These are phyloP conservation scores for Bibio marci DNA, from an alignment of 2,888 invertebrate genomes.

Conservation along the genomic window DNA sequence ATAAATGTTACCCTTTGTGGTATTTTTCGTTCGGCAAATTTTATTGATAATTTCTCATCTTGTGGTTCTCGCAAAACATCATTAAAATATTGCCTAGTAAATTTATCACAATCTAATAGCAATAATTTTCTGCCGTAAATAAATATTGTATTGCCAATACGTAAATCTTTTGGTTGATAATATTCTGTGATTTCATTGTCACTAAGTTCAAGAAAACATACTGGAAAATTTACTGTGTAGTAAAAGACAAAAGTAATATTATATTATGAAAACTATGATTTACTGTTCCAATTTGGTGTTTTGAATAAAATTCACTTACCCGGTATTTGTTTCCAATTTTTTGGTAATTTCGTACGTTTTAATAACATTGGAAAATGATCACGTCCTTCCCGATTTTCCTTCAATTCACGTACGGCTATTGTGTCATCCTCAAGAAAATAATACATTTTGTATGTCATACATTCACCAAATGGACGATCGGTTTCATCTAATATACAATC, in stretches of 20 bases:
- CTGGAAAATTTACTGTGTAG: constrained; percentile 38
- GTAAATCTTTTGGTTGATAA: constrained; percentile 60
- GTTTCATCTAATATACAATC: constrained; percentile 51
- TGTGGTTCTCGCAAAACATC: constrained; percentile 16
- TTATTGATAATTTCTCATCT: constrained; percentile 19
- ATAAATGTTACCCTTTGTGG: constrained; percentile 10
- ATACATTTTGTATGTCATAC: constrained; percentile 48
- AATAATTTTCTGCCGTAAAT: constrained; percentile 54
- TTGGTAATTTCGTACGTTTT: constrained; percentile 58
- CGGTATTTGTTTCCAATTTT: constrained; percentile 47
- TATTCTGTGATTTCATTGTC: constrained; percentile 59
- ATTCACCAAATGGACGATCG: constrained; percentile 36
- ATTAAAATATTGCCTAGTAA: constrained; percentile 60
- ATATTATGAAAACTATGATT: not conserved
- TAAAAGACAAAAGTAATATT: not conserved
- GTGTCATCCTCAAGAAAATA: constrained; percentile 73
- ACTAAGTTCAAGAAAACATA: constrained; percentile 47
- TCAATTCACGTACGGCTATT: constrained; percentile 57
- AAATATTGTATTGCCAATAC: constrained; percentile 52
- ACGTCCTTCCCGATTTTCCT: constrained; percentile 51
- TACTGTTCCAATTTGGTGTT: too few species aligned
- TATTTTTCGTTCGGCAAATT: constrained; percentile 16
- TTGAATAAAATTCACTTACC: not conserved
- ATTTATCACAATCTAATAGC: constrained; percentile 61
- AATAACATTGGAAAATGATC: constrained; percentile 61